These are phyloP conservation scores for Lycophotia porphyrea DNA, from an alignment of 2,888 invertebrate species.

Conservation along the genomic window DNA sequence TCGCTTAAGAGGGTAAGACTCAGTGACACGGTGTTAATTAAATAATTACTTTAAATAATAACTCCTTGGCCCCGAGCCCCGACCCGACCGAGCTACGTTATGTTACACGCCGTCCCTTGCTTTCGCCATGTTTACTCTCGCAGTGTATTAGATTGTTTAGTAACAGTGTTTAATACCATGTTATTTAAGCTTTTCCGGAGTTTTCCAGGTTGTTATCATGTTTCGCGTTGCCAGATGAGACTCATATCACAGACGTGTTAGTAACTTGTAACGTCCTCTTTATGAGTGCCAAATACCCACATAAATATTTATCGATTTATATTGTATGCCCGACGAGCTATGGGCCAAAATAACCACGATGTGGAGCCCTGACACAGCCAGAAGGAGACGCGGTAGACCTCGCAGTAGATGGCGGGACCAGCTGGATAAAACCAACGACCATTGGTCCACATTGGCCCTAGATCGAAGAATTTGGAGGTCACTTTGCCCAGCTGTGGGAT, in stretches of 20 bases:
- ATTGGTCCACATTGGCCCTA: too few relatives aligned
- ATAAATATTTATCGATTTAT: not conserved
- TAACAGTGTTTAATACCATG: conserved; percentile 12
- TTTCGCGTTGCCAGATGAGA: not conserved
- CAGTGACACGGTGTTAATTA: conserved; percentile 88
- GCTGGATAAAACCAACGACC: too few relatives aligned
- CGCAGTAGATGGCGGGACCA: too few relatives aligned
- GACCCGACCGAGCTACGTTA: conserved; percentile 59
- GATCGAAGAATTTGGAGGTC: too few relatives aligned
- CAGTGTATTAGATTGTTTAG: conserved; percentile 41
- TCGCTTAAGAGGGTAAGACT: conserved; percentile 89
- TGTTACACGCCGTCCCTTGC: conserved; percentile 61
- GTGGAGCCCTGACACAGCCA: too few relatives aligned
- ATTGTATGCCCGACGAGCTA: too few relatives aligned
- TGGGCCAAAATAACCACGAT: too few relatives aligned
- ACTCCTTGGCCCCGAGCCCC: conserved; percentile 76
- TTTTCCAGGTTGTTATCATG: not conserved
- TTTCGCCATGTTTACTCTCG: conserved; percentile 43
- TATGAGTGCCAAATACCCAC: not conserved
- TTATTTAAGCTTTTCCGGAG: not conserved
- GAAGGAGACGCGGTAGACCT: too few relatives aligned
- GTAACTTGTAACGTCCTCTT: not conserved
- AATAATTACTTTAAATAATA: conserved; percentile 90
- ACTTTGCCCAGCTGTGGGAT: too few relatives aligned
- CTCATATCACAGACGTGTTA: not conserved